A percentile compares a stretch with the other conserved stretches of the same genome.
Evolutionary conservation across 2,797 vertebrate genomes (phyloP).

Genomic region (Danio jaintianensis): DNA sequence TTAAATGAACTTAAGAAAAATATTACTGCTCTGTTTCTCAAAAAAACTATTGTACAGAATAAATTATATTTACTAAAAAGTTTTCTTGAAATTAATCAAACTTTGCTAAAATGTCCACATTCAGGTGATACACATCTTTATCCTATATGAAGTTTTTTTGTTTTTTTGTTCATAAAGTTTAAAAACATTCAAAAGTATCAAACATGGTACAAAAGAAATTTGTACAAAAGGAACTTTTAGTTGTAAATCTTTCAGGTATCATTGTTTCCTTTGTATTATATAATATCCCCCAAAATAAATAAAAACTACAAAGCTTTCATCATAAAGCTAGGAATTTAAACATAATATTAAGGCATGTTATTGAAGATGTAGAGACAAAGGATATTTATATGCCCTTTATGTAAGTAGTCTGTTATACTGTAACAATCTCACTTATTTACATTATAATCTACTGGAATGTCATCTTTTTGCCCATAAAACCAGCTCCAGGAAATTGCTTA

Average conservation of each 20-base stretch:
- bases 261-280: too few relatives aligned
- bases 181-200: too few relatives aligned
- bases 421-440: neutral
- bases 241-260: too few relatives aligned
- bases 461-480: neutral
- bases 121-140: neutral
- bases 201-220: too few relatives aligned
- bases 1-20: neutral
- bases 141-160: neutral
- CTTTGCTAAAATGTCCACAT: neutral
- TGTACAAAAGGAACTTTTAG: too few relatives aligned
- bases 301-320: neutral
- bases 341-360: neutral
- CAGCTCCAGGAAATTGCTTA: neutral
- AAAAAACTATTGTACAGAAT: neutral
- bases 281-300: neutral
- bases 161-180: neutral
- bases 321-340: neutral
- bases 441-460: neutral
- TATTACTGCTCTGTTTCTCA: neutral
- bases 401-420: neutral
- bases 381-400: neutral
- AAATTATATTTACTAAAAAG: neutral
- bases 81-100: neutral
- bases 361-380: neutral